Conservation (phyloP, 2,888 invertebrate genomes). For the Belgica antarctica region DNA sequence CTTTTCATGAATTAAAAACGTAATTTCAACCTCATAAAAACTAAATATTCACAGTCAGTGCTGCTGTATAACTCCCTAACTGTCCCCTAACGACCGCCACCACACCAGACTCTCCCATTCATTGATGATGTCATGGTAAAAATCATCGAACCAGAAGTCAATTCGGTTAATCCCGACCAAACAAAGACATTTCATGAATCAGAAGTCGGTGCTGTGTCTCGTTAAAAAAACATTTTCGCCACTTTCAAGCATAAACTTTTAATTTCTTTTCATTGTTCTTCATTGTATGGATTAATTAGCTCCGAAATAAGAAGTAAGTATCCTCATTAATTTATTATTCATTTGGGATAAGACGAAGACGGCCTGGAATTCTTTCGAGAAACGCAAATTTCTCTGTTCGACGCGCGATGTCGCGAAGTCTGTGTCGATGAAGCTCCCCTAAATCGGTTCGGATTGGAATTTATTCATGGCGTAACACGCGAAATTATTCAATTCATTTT, state of each 20-base stretch:
- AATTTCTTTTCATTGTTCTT: conserved; percentile 20
- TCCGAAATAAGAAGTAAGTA: too few species aligned
- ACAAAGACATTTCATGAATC: too few species aligned
- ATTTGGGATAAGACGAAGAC: too few species aligned
- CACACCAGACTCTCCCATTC: background rate
- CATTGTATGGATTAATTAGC: conserved; percentile 1
- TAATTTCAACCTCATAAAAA: too few species aligned
- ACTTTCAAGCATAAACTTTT: conserved; percentile 6
- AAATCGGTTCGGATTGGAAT: background rate
- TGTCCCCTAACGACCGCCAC: too few species aligned
- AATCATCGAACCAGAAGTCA: background rate
- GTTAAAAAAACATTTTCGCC: too few species aligned
- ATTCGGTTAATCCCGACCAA: too few species aligned
- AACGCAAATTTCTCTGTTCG: background rate
- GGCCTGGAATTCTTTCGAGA: too few species aligned
- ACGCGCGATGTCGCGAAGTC: background rate
- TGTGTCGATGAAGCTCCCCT: background rate
- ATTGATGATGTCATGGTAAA: conserved; percentile 1
- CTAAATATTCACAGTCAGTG: too few species aligned
- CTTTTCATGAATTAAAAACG: too few species aligned
- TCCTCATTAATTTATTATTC: conserved; percentile 25
- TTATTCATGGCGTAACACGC: conserved; percentile 34
- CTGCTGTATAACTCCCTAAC: too few species aligned
- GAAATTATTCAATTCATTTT: conserved; percentile 7
- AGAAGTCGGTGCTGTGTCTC: too few species aligned